phyloP scores from a whole-genome alignment of 2,797 vertebrate genomes.

The Pipistrellus nathusii region DNA sequence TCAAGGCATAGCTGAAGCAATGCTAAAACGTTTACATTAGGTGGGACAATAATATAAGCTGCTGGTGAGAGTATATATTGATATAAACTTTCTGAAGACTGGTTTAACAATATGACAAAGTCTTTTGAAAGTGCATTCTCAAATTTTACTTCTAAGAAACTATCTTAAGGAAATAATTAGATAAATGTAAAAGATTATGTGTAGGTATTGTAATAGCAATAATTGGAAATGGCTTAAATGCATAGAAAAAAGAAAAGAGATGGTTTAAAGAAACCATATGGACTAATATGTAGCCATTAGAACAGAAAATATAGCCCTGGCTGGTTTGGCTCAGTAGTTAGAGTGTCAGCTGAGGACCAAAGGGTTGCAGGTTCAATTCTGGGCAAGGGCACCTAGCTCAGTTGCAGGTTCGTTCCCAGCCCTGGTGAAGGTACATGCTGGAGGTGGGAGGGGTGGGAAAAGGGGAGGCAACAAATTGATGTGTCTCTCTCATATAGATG shows the following conservation, averaged over 20 bases:
- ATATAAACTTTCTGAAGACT: slow-evolving; percentile 13
- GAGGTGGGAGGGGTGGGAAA: no score
- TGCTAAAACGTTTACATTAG: neutral
- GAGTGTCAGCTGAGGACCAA: no score
- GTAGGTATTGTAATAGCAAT: slow-evolving; percentile 69
- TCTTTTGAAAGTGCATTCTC: slow-evolving; percentile 52
- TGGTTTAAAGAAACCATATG: slow-evolving; percentile 42
- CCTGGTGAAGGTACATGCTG: no score
- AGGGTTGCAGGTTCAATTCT: neutral
- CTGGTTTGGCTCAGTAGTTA: neutral
- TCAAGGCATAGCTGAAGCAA: neutral
- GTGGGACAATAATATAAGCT: neutral
- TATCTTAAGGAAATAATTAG: slow-evolving; percentile 70
- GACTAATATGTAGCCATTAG: slow-evolving; percentile 63
- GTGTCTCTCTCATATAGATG: no score
- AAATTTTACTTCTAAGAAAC: slow-evolving; percentile 65
- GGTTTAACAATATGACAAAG: neutral
- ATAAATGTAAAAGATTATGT: slow-evolving; percentile 49
- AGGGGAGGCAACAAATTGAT: no score
- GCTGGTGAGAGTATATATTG: neutral
- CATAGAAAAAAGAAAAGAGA: slow-evolving; percentile 26
- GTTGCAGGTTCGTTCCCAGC: no score
- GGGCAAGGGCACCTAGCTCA: no score
- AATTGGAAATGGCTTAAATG: slow-evolving; percentile 58
- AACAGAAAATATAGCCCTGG: slow-evolving; percentile 21